Evolutionary conservation across 2,113 vertebrate species (phyloP), one percentile per base, ranked within the genome.

Genomic region (Podarcis muralis): DNA sequence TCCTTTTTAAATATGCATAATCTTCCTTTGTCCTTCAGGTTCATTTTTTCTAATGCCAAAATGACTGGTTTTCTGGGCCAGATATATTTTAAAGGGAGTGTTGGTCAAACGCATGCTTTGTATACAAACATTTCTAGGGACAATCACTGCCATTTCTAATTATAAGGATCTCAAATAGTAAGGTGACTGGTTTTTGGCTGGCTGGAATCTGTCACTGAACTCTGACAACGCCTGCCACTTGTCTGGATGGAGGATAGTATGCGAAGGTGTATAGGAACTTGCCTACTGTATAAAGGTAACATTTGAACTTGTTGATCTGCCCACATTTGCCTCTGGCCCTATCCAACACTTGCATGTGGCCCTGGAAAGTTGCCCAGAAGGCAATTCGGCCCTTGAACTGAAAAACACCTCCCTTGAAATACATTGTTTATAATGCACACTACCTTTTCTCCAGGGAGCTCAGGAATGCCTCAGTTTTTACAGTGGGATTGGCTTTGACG

Each of bases 1-100:
- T 0, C 43, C 53, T 87, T 65, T 2, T 0, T 76, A 68, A 85
- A 78, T 74, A 71, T 0, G 0, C 0, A 1, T 0, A 0, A 0
- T 78, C 78, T 65, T 43, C 53, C 35, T 32, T 0, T 87, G 85
- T 65, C 90, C 80, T 59, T 48, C 18, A 2, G 0, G 1, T 68
- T 30, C 82, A 11, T 62, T 91, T 53, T 81, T 2, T 89, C 48
- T 77, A 90, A 76, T 69, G 43, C 85, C 83, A 81, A 40, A 43
- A 35, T 69, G 69, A 83, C 79, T 85, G 53, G 69, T 12, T 1
- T 0, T 66, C 27, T 79, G 69, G 62, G 65, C n/a, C 37, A 77
- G 32, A 74, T 2, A 1, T 85, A 87, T 72, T 76, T 77, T 62
- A 65, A 78, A 71, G 83, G 37, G 68, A 27, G 18, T 30, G 76